Evolutionary conservation across 1,140 invertebrate genomes (phyloP), one percentile per base, ranked within the genome.

Genomic region (Macrobrachium nipponense): DNA sequence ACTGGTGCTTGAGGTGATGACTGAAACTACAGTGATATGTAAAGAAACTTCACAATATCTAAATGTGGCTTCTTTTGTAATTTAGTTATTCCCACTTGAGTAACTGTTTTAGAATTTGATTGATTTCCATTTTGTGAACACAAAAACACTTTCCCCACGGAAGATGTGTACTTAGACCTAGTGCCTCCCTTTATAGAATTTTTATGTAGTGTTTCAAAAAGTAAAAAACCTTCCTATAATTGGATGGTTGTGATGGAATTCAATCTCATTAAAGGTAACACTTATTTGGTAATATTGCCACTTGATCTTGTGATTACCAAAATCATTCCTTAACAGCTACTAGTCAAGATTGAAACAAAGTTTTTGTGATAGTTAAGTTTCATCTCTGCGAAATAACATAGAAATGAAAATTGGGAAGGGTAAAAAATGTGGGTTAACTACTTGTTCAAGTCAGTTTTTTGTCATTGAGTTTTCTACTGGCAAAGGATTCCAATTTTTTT

Each of bases 11-110:
- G 77, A 80, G 75, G 83, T 80, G 83, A 27, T 80, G 78, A 79
- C 61, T 51, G 61, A 60, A 59, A 79, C 36, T 36, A 58, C 27
- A 51, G 51, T 51, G 51, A 51, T 51, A 73, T 73, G 17, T 36
- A 78, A 78, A 15, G 59, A 75, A 60, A 84, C 75, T 79, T 79
- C 76, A 72, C 66, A 79, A 85, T 78, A 80, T 61, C 64, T 73
- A 80, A 85, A 86, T 51, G 83, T 86, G 77, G 83, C 83, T 86
- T 86, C 83, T 86, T 86, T 86, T 86, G 83, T 86, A 86, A 80
- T 70, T 80, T 86, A 82, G 80, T 82, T 82, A 75, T 70, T 82
- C 70, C 80, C 68, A 75, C 68, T 58, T 82, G 51, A 61, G 68
- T 82, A 82, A 75, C 80, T 82, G 80, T 82, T 75, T 82, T 82